Evolutionary conservation across 2,888 invertebrate genomes (phyloP), one percentile per base, ranked within the genome.

Genomic region (Hypselothyrea guttata): DNA sequence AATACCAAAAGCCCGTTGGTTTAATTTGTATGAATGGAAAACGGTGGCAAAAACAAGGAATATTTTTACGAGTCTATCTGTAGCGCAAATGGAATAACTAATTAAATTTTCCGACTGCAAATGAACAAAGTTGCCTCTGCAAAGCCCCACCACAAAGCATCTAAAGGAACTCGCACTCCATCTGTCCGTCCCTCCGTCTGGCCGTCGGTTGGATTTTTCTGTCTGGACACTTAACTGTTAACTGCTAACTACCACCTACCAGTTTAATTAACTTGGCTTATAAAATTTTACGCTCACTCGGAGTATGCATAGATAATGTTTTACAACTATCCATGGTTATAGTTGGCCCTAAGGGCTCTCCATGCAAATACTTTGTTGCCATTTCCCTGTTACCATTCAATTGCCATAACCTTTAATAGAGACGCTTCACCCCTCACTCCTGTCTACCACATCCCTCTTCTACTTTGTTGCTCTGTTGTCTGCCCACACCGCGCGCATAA

Each of bases 351-450:
- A 77, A 76, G 65, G 66, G 72, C 54, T 77, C 65, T 78, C 79
- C 82, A 77, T 77, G 83, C 83, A 82, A 77, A 77, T 77, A 82
- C 22, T 5, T 22, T 75, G 76, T 75, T 75, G 76, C 83, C 75
- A 75, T 75, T 75, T 63, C 56, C 42, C 16, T 48, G 51, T 48
- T 60, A 57, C 62, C 68, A 55, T 57, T 71, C 72, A 59, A 62
- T 71, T 58, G 58, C 30, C 46, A 45, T 35, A 40, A 18, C 53
- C 67, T 46, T 61, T 55, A 60, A 57, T 49, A 16, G 31, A 35
- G 12, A 12, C 37, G 13, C 7, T 9, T 33, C 12, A 7, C 18
- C 18, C 7, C 13, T 13, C 44, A 5, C 16, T 13, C 11, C 44
- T 18, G n/a, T n/a, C 9, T 1, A 7, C n/a, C 9, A 15, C 22